Evolutionary conservation across 2,888 invertebrate genomes (phyloP).

Genomic region (Sthenelais limicola): DNA sequence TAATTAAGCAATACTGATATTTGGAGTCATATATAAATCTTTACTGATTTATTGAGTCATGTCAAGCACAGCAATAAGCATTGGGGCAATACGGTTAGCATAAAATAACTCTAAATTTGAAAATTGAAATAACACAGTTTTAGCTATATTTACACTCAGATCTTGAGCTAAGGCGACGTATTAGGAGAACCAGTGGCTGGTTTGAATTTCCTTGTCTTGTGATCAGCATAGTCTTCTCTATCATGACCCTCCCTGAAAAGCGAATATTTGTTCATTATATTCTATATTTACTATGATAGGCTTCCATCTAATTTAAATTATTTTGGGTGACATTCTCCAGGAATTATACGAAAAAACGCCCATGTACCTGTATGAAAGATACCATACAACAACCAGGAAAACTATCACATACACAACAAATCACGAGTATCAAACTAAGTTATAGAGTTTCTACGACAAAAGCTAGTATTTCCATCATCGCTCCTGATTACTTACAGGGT

Average conservation of each 20-base stretch:
- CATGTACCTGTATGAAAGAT: neutral
- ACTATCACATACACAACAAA: too few relatives aligned
- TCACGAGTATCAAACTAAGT: too few relatives aligned
- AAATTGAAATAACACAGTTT: too few relatives aligned
- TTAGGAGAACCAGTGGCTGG: slow-evolving; percentile 4
- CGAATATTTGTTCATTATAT: neutral
- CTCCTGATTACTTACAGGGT: too few relatives aligned
- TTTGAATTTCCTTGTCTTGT: slow-evolving; percentile 16
- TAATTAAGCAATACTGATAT: neutral
- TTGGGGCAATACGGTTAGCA: too few relatives aligned
- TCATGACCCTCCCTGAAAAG: slow-evolving; percentile 37
- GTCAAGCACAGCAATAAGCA: too few relatives aligned
- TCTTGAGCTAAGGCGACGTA: neutral
- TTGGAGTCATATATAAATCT: neutral
- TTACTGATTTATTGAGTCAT: too few relatives aligned
- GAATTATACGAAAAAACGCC: too few relatives aligned
- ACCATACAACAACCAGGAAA: neutral
- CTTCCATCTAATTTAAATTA: neutral
- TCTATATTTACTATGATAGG: neutral
- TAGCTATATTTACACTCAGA: neutral
- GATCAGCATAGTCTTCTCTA: slow-evolving; percentile 26
- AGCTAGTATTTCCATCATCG: too few relatives aligned
- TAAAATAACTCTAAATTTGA: too few relatives aligned
- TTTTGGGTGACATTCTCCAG: too few relatives aligned
- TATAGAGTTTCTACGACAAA: too few relatives aligned